A percentile compares a stretch with the other conserved stretches of the same genome.
phyloP scores from a whole-genome alignment of 2,797 vertebrate genomes.

The Spinus pinus region DNA sequence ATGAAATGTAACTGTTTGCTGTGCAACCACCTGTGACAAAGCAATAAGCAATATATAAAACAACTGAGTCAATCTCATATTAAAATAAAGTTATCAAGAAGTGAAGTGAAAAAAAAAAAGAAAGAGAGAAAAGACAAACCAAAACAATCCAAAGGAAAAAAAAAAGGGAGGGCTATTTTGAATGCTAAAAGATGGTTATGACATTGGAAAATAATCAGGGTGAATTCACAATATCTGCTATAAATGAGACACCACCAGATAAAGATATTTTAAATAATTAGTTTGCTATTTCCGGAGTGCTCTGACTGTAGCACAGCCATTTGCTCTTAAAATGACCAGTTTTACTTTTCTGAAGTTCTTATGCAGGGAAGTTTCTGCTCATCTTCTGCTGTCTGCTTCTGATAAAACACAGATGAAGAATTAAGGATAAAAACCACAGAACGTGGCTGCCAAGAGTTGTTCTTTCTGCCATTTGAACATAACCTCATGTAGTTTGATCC shows the following conservation, averaged over 20 bases:
- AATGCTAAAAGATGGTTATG: neutral
- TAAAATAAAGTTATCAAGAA: constrained; percentile 12
- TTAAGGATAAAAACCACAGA: constrained; percentile 67
- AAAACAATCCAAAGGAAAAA: neutral
- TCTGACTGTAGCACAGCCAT: neutral
- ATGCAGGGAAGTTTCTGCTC: constrained; percentile 58
- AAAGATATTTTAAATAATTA: neutral
- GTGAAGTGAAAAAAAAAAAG: neutral
- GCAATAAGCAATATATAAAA: constrained; percentile 10
- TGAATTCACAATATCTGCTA: neutral
- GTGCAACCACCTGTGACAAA: constrained; percentile 12
- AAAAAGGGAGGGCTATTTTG: neutral
- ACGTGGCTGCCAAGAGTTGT: constrained; percentile 57
- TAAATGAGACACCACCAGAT: neutral
- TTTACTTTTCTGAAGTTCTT: constrained; percentile 50
- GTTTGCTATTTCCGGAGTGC: neutral
- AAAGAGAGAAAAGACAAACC: neutral
- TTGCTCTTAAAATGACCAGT: constrained; percentile 2
- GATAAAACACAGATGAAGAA: constrained; percentile 75
- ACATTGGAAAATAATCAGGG: neutral
- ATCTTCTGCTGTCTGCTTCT: constrained; percentile 68
- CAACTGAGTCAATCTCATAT: neutral
- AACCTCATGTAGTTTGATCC: constrained; percentile 51
- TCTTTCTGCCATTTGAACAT: constrained; percentile 61
- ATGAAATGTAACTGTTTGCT: constrained; percentile 1